phyloP scores from a whole-genome alignment of 2,888 invertebrate species.

The Nomada flava region DNA sequence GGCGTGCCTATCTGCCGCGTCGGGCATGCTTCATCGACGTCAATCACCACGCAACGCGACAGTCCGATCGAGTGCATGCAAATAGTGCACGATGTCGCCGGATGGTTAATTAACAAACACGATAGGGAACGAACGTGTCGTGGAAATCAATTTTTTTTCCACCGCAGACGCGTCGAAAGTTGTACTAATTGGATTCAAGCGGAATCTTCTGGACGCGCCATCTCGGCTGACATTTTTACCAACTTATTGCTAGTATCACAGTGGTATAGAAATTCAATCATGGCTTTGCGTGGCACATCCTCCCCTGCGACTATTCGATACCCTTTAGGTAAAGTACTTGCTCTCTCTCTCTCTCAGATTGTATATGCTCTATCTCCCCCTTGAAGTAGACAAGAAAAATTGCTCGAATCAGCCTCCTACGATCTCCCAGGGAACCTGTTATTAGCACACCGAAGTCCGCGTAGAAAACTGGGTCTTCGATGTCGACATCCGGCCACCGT shows the following conservation, averaged over 20 bases:
- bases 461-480: slow-evolving; percentile 37
- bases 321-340: slow-evolving; percentile 22
- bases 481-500: slow-evolving; percentile 48
- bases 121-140: slow-evolving; percentile 40
- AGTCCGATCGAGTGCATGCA: slow-evolving; percentile 36
- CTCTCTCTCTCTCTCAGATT: neutral
- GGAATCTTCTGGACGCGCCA: neutral
- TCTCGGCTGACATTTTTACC: neutral
- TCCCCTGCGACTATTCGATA: slow-evolving; percentile 3
- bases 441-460: slow-evolving; percentile 29
- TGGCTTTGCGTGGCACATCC: neutral
- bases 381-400: slow-evolving; percentile 12
- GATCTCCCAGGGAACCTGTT: slow-evolving; percentile 52
- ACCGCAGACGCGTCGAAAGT: neutral
- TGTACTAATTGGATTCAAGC: neutral
- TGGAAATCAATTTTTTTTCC: slow-evolving; percentile 30
- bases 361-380: too few species aligned
- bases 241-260: neutral
- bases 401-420: slow-evolving; percentile 54
- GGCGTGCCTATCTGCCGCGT: slow-evolving; percentile 50
- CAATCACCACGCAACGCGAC: slow-evolving; percentile 47
- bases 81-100: slow-evolving; percentile 40
- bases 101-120: slow-evolving; percentile 52
- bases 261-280: too few species aligned
- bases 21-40: slow-evolving; percentile 58